phyloP scores from a whole-genome alignment of 2,113 vertebrate species.

The Elgaria multicarinata region DNA sequence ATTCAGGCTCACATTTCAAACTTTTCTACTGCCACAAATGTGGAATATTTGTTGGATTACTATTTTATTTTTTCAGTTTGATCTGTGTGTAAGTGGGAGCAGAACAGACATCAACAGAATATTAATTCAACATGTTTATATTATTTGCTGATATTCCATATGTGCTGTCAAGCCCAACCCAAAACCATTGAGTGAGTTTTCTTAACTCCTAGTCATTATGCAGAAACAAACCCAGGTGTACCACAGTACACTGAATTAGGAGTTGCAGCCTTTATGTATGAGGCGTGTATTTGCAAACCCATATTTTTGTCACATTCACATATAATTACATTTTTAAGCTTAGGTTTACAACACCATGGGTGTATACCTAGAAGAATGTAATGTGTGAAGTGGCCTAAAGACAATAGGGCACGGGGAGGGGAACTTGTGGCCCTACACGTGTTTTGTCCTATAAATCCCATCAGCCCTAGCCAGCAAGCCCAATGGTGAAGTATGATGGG shows the following conservation, averaged over 20 bases:
- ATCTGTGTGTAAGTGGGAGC: not conserved
- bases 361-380: not conserved
- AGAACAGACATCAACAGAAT: not conserved
- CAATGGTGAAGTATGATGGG: no score
- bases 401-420: no score
- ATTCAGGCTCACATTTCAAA: constrained; percentile 10
- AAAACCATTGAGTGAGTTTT: not conserved
- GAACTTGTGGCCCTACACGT: no score
- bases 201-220: not conserved
- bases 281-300: not conserved
- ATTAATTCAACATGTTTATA: not conserved
- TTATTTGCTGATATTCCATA: not conserved
- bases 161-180: not conserved
- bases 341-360: not conserved
- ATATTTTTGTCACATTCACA: not conserved
- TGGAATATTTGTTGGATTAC: not conserved
- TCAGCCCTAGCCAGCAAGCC: no score
- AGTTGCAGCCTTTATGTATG: not conserved
- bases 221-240: not conserved
- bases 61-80: not conserved
- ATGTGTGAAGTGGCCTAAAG: not conserved
- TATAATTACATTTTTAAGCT: not conserved
- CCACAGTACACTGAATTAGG: no score
- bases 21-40: not conserved
- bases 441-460: no score